Evolutionary conservation across 2,888 invertebrate species (phyloP), one percentile per base, ranked within the genome.

Genomic region (Microctonus brassicae): DNA sequence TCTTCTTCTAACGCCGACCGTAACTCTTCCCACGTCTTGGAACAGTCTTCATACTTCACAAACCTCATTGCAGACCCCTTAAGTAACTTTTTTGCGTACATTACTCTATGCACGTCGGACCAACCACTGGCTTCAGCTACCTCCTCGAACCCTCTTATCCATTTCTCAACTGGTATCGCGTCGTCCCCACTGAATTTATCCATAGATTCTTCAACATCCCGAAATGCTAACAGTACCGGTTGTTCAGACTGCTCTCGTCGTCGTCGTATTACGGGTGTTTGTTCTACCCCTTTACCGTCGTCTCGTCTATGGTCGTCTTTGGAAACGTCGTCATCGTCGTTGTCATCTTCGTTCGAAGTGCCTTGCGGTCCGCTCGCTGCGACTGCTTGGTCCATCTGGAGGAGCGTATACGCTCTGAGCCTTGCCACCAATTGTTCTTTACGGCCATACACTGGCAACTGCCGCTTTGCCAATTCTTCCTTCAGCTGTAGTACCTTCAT

Each of bases 121-220:
- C 76, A 78, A 1, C 29, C 9, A 4, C 73, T 58, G 9, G 76
- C 39, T 9, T n/a, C 36, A 6, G 71, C 73, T 20, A 68, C 69
- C 20, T 74, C 76, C 55, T 79, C 77, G 26, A 79, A 78, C 1
- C 77, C 73, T 9, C 67, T 26, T 9, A 78, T 24, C 78, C 77
- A 79, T 22, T 72, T 69, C 9, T 61, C n/a, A 6, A 76, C 22
- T 1, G 39, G 53, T 33, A 61, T 11, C 7, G 29, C 20, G 47
- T 73, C 72, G 26, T 75, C 75, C 2, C 76, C 76, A 5, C 66
- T 70, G 39, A 78, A 78, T 24, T 62, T 57, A 0, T 62, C 66
- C 0, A 77, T 0, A 2, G 73, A 62, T 1, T 66, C 70, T 53
- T 78, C 76, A 1, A 77, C 72, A 33, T 77, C 77, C 55, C 57